phyloP scores from a whole-genome alignment of 2,888 invertebrate species.

The Scelioninae gen. 1 region DNA sequence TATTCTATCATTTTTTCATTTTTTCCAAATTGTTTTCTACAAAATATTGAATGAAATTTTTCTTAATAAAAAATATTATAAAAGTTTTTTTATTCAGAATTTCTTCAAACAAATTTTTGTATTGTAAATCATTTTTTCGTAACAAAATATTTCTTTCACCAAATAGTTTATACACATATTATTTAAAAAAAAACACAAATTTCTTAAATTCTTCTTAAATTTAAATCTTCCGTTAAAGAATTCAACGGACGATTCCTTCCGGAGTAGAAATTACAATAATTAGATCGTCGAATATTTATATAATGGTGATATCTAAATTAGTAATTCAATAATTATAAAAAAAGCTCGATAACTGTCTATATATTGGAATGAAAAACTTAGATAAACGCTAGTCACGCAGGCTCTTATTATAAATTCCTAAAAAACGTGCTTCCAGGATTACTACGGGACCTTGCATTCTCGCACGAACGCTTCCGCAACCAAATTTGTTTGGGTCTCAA shows the following conservation, averaged over 20 bases:
- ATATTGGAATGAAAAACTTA: conserved; percentile 32
- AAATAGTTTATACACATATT: too few relatives aligned
- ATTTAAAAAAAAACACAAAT: too few relatives aligned
- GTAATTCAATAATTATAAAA: conserved; percentile 45
- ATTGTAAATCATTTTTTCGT: too few relatives aligned
- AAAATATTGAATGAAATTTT: too few relatives aligned
- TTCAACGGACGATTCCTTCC: conserved; percentile 5
- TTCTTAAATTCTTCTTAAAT: too few relatives aligned
- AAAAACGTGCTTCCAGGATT: conserved; percentile 52
- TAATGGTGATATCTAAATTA: conserved; percentile 45
- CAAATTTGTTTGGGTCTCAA: conserved; percentile 59
- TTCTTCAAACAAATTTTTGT: too few relatives aligned
- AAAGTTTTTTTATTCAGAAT: background rate
- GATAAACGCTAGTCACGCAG: conserved; percentile 58
- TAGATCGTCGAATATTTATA: conserved; percentile 22
- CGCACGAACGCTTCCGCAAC: conserved; percentile 69
- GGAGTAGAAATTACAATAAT: conserved; percentile 20
- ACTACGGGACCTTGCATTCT: conserved; percentile 68
- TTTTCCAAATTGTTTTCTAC: too few relatives aligned
- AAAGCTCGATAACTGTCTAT: conserved; percentile 28
- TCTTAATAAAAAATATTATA: too few relatives aligned
- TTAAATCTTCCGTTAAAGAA: too few relatives aligned
- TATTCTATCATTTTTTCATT: too few relatives aligned
- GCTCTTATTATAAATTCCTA: conserved; percentile 40
- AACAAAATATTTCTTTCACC: too few relatives aligned